These are phyloP conservation scores for Charadrius vociferus DNA, from an alignment of 2,113 vertebrate species.

Conservation along the genomic window DNA sequence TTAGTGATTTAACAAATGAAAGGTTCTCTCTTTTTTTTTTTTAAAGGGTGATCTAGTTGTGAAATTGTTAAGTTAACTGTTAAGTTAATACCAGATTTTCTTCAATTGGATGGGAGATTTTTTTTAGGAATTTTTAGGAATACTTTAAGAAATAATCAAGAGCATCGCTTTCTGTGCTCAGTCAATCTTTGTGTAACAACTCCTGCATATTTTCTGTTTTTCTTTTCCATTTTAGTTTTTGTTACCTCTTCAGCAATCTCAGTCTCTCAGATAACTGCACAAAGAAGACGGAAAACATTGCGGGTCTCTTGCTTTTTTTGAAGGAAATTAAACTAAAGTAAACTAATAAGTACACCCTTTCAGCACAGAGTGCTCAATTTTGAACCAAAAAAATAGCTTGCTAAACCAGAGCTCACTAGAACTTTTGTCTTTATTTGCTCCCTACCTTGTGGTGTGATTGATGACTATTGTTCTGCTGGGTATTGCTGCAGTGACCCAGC, in stretches of 20 bases:
- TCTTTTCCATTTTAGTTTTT: neutral
- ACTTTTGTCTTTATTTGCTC: neutral
- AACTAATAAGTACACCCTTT: neutral
- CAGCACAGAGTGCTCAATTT: neutral
- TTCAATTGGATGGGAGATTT: neutral
- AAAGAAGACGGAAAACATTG: neutral
- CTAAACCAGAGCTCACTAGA: neutral
- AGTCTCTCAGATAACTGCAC: neutral
- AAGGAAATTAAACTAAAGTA: neutral
- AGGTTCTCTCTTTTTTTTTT: neutral
- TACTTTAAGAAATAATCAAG: neutral
- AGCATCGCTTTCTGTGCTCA: neutral
- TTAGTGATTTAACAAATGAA: neutral
- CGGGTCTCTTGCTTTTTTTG: neutral
- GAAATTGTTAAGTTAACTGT: neutral
- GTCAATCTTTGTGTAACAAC: neutral
- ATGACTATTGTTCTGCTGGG: neutral
- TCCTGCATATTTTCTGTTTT: neutral
- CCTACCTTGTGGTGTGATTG: too few species aligned
- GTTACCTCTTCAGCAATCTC: neutral
- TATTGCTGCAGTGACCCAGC: neutral
- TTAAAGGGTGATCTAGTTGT: neutral
- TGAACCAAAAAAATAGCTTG: neutral
- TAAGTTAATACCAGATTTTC: neutral
- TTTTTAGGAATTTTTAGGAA: neutral